These are phyloP conservation scores for Diplodus puntazzo DNA, from an alignment of 2,797 vertebrate genomes.

Conservation along the genomic window DNA sequence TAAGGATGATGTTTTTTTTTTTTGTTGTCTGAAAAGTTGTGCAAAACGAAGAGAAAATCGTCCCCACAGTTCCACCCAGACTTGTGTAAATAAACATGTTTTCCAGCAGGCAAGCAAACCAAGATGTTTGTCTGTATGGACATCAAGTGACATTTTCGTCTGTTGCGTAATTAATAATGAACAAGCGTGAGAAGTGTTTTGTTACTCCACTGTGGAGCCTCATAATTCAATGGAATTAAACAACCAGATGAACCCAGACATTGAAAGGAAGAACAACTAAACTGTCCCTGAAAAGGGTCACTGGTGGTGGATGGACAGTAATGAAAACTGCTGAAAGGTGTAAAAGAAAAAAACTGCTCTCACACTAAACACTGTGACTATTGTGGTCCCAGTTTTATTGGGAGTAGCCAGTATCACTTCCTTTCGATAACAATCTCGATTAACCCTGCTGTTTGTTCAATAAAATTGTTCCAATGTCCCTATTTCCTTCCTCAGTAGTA, in stretches of 20 bases:
- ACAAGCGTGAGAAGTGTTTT: background rate
- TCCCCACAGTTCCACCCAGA: background rate
- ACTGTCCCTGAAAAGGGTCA: background rate
- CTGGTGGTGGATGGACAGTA: background rate
- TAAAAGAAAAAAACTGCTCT: background rate
- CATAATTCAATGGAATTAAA: background rate
- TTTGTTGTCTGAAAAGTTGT: background rate
- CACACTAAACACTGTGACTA: constrained; percentile 30
- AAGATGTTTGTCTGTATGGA: background rate
- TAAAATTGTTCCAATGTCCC: constrained; percentile 57
- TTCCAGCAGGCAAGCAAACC: background rate
- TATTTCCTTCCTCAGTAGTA: constrained; percentile 63
- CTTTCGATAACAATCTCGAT: constrained; percentile 64
- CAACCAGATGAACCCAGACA: background rate
- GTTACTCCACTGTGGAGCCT: background rate
- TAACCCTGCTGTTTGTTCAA: constrained; percentile 57
- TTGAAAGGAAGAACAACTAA: background rate
- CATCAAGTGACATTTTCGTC: background rate
- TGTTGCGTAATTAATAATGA: background rate
- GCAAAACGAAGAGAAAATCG: constrained; percentile 7
- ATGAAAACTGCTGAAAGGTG: background rate
- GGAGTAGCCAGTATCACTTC: constrained; percentile 69
- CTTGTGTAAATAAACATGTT: constrained; percentile 6
- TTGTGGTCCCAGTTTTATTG: constrained; percentile 65
- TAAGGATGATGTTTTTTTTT: background rate